These are phyloP conservation scores for Cochlearius cochlearius DNA, from an alignment of 2,113 vertebrate species.

Conservation along the genomic window DNA sequence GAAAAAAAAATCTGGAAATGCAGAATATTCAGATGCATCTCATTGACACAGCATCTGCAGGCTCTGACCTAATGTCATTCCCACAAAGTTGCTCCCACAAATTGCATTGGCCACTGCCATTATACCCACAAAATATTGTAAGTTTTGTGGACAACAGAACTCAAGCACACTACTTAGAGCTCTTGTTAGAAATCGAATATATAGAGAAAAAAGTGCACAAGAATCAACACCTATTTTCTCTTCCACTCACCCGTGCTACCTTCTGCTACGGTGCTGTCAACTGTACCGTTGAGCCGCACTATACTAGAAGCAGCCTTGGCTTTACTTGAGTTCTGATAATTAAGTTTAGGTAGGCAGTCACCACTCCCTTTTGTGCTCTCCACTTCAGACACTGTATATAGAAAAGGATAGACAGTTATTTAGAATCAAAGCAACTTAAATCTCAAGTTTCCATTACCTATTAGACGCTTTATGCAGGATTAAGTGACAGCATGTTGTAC, in stretches of 20 bases:
- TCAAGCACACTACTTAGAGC: neutral
- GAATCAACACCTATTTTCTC: neutral
- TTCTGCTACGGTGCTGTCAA: neutral
- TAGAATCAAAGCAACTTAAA: neutral
- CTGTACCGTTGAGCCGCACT: slow-evolving; percentile 62
- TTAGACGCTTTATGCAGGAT: neutral
- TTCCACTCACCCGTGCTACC: slow-evolving; percentile 55
- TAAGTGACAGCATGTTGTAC: neutral
- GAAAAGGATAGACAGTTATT: neutral
- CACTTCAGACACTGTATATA: slow-evolving; percentile 72
- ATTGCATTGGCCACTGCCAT: neutral
- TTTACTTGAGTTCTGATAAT: slow-evolving; percentile 44
- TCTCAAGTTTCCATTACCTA: neutral
- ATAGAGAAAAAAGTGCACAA: rapidly evolving
- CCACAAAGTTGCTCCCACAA: neutral
- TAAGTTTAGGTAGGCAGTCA: slow-evolving; percentile 74
- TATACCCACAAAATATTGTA: neutral
- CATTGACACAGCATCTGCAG: neutral
- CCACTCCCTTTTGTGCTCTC: slow-evolving; percentile 78
- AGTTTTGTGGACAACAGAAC: neutral
- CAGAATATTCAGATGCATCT: neutral
- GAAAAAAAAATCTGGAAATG: neutral
- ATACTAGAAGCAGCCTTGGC: slow-evolving; percentile 64
- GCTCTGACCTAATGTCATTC: neutral
- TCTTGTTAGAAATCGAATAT: neutral